Conservation (phyloP, 2,888 invertebrate genomes). For the Yponomeuta evonymella region DNA sequence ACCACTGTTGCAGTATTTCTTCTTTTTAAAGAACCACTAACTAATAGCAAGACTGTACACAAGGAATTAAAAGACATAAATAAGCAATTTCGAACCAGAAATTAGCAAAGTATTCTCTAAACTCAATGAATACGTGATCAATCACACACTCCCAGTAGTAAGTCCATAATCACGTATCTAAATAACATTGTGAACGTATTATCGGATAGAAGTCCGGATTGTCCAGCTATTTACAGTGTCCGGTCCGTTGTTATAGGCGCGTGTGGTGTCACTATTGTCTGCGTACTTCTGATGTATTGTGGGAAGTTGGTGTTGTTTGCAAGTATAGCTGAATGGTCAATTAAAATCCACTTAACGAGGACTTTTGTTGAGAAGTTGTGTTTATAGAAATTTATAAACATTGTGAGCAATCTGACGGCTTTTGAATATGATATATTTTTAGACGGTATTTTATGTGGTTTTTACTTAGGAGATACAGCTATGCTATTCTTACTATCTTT, state of each 20-base stretch:
- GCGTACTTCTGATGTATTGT: conserved; percentile 27
- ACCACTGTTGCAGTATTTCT: background rate
- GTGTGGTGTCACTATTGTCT: conserved; percentile 32
- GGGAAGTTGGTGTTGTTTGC: conserved; percentile 30
- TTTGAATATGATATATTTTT: background rate
- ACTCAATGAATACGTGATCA: conserved; percentile 39
- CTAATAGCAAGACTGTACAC: background rate
- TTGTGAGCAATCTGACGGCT: background rate
- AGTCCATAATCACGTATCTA: conserved; percentile 37
- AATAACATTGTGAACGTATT: conserved; percentile 44
- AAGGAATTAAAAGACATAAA: background rate
- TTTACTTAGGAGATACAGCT: no score
- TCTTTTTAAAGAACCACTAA: no score
- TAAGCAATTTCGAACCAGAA: conserved; percentile 25
- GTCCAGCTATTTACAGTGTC: conserved; percentile 12
- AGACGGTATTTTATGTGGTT: no score
- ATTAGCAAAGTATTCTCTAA: conserved; percentile 57
- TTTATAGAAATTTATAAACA: background rate
- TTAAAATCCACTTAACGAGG: conserved; percentile 44
- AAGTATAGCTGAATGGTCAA: conserved; percentile 32
- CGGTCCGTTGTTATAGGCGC: conserved; percentile 4
- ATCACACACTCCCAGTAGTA: conserved; percentile 52
- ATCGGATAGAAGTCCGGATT: conserved; percentile 29
- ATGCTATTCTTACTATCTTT: no score
- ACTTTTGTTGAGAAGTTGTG: conserved; percentile 12